Conservation (phyloP, 2,888 invertebrate species). For the Catotricha subobsoleta region DNA sequence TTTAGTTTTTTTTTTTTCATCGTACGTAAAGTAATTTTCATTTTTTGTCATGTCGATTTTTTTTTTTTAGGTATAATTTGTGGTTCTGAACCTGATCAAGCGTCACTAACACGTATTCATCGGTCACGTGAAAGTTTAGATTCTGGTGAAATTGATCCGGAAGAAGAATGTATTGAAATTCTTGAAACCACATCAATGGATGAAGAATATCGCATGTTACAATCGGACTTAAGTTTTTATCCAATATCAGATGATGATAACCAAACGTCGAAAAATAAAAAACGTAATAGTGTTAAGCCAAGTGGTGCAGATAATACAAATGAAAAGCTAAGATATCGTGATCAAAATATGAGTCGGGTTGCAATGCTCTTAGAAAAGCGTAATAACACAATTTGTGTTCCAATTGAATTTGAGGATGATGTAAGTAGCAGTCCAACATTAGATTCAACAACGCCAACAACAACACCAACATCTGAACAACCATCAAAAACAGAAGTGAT, state of each 20-base stretch:
- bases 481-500: not conserved
- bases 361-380: slow-evolving; percentile 10
- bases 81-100: slow-evolving; percentile 32
- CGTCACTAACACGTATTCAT: slow-evolving; percentile 27
- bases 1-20: no score
- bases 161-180: slow-evolving; percentile 35
- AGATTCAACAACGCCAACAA: not conserved
- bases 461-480: not conserved
- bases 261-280: not conserved
- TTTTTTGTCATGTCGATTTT: no score
- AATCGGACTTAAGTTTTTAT: slow-evolving; percentile 26
- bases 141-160: slow-evolving; percentile 42
- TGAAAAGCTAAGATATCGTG: slow-evolving; percentile 11
- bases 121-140: slow-evolving; percentile 60
- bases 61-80: slow-evolving; percentile 32
- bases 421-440: not conserved
- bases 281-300: not conserved
- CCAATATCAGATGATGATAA: slow-evolving; percentile 20
- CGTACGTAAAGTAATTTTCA: no score
- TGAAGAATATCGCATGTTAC: slow-evolving; percentile 26
- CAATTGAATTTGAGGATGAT: slow-evolving; percentile 15
- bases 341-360: slow-evolving; percentile 9
- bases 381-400: slow-evolving; percentile 14
- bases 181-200: slow-evolving; percentile 29
- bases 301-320: not conserved